A percentile compares a stretch with the other conserved stretches of the same genome.
These are phyloP conservation scores for Pseudorhiza aurosa DNA, from an alignment of 30 jellyfish, hydroid and myxozoan genomes.

Conservation along the genomic window DNA sequence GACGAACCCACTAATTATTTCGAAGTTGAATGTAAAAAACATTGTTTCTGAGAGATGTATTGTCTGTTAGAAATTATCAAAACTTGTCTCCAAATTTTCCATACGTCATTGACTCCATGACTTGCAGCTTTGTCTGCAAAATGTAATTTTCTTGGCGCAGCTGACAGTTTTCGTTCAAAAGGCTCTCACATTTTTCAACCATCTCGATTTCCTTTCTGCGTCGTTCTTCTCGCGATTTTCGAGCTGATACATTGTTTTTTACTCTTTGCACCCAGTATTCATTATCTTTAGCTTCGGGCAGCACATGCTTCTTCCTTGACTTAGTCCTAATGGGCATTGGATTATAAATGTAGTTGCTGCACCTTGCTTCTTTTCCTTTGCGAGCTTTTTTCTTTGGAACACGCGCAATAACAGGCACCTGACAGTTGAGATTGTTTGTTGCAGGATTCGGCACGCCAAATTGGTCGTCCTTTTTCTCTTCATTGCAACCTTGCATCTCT, in stretches of 20 bases:
- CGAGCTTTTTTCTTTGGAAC: neutral
- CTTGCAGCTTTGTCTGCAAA: slow-evolving; percentile 17
- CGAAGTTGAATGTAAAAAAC: no score
- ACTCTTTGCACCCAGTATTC: slow-evolving; percentile 74
- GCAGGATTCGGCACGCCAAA: neutral
- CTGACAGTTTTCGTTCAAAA: slow-evolving; percentile 37
- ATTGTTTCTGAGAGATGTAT: no score
- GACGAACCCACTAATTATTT: no score
- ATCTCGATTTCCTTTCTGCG: slow-evolving; percentile 76
- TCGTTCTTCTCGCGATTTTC: slow-evolving; percentile 76
- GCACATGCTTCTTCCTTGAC: slow-evolving; percentile 64
- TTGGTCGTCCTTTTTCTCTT: neutral
- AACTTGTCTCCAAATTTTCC: neutral
- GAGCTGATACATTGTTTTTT: slow-evolving; percentile 76
- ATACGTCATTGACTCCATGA: slow-evolving; percentile 5
- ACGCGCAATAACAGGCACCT: slow-evolving; percentile 13
- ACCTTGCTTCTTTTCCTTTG: neutral
- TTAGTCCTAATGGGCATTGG: slow-evolving; percentile 77
- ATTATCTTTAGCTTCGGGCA: slow-evolving; percentile 52
- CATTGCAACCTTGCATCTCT: neutral
- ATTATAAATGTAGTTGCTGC: slow-evolving; percentile 44
- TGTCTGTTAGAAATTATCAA: no score
- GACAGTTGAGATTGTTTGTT: neutral
- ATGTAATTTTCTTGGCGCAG: slow-evolving; percentile 33
- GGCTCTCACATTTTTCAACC: slow-evolving; percentile 40